phyloP scores from a whole-genome alignment of 2,797 vertebrate species.

The Dryobates pubescens region DNA sequence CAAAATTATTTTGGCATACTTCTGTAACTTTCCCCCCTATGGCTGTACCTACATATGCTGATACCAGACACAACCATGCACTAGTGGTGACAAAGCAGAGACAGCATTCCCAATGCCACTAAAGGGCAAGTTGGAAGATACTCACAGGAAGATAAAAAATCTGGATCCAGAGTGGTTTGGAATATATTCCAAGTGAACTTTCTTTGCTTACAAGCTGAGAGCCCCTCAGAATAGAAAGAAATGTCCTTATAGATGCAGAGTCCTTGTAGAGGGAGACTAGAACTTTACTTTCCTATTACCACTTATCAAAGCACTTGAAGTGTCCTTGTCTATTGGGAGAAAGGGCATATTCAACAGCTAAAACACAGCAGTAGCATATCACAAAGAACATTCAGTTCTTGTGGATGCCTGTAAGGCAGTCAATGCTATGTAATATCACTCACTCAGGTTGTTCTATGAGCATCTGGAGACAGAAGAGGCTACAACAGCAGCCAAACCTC shows the following conservation, averaged over 20 bases:
- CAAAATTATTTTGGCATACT: too few species aligned
- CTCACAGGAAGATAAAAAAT: background rate
- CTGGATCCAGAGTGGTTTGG: background rate
- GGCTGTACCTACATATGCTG: too few species aligned
- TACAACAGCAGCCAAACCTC: background rate
- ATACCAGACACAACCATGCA: background rate
- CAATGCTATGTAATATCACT: background rate
- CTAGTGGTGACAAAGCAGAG: background rate
- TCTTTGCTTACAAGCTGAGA: background rate
- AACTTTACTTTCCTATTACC: conserved; percentile 20
- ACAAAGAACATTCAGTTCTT: conserved; percentile 4
- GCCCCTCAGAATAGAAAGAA: background rate
- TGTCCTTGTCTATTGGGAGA: conserved; percentile 18
- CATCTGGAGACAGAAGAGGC: background rate
- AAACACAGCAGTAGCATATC: background rate
- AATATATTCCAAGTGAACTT: background rate
- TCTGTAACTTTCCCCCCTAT: too few species aligned
- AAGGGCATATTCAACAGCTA: conserved; percentile 8
- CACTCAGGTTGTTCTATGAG: background rate
- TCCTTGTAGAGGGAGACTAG: background rate
- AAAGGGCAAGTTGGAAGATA: background rate
- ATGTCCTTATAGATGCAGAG: background rate
- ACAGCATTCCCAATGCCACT: background rate
- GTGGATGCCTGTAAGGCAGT: background rate
- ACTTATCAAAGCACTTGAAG: conserved; percentile 41